A percentile compares a stretch with the other conserved stretches of the same genome.
Evolutionary conservation across 2,888 invertebrate species (phyloP).

Genomic region (Panopea generosa): DNA sequence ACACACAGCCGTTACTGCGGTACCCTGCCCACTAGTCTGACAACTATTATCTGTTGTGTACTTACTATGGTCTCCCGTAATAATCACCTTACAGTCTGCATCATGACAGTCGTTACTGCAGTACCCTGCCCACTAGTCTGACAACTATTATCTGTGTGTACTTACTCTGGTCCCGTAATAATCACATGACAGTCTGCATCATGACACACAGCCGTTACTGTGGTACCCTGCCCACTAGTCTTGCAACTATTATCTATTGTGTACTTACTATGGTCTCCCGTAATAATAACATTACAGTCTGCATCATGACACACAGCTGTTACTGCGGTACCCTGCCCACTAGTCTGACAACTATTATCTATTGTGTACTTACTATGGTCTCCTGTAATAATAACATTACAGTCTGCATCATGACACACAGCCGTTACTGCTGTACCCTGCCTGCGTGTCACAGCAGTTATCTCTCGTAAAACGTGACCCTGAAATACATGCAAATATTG

Average conservation of each 20-base stretch:
- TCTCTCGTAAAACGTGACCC: constrained; percentile 81
- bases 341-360: constrained; percentile 79
- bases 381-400: constrained; percentile 81
- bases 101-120: no score
- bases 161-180: no score
- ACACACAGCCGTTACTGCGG: constrained; percentile 79
- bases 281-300: constrained; percentile 79
- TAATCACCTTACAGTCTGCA: no score
- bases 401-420: constrained; percentile 79
- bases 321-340: constrained; percentile 78
- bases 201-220: no score
- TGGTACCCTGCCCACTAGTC: no score
- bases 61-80: no score
- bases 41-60: constrained; percentile 78
- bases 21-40: constrained; percentile 79
- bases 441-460: constrained; percentile 78
- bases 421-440: constrained; percentile 80
- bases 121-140: no score
- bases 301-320: constrained; percentile 80
- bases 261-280: no score
- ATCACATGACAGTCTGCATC: no score
- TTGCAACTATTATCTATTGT: no score
- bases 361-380: constrained; percentile 79
- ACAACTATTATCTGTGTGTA: no score
- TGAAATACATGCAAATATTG: constrained; percentile 47